Evolutionary conservation across 2,888 invertebrate species (phyloP).

Genomic region (Caenorhabditis sinica): DNA sequence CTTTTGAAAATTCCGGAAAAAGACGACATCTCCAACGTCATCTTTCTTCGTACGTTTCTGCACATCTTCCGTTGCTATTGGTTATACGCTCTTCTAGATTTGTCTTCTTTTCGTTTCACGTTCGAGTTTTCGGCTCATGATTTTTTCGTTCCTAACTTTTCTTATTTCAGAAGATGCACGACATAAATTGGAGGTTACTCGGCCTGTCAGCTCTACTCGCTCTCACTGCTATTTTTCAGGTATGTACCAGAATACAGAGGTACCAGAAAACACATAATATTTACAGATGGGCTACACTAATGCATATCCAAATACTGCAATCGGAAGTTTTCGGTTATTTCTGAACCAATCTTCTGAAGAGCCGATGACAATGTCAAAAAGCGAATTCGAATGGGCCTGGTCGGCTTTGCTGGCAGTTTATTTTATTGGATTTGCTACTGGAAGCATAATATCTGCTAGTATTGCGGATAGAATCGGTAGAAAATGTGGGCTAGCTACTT

Average conservation of each 20-base stretch:
- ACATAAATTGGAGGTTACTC: conserved; percentile 50
- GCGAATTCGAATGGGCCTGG: conserved; percentile 79
- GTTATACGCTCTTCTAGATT: too few relatives aligned
- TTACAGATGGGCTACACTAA: conserved; percentile 79
- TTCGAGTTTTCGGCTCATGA: background rate
- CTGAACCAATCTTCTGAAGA: conserved; percentile 48
- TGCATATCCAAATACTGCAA: conserved; percentile 79
- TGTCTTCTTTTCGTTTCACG: background rate
- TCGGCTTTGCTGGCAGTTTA: conserved; percentile 77
- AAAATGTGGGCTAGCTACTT: conserved; percentile 69
- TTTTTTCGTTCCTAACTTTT: background rate
- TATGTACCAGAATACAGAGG: background rate
- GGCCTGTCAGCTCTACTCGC: conserved; percentile 53
- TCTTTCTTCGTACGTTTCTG: background rate
- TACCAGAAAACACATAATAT: background rate
- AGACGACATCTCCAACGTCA: too few relatives aligned
- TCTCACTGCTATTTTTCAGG: conserved; percentile 63
- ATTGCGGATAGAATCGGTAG: conserved; percentile 79
- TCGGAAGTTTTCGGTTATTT: conserved; percentile 57
- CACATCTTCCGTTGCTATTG: conserved; percentile 11
- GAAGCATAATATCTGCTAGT: conserved; percentile 74
- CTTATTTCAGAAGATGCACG: conserved; percentile 34
- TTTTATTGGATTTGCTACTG: conserved; percentile 78
- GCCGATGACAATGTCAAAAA: conserved; percentile 46
- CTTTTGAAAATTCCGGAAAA: too few relatives aligned